Evolutionary conservation across 30 jellyfish, hydroid and myxozoan species (phyloP).

Genomic region (Nemopilema nomurai): DNA sequence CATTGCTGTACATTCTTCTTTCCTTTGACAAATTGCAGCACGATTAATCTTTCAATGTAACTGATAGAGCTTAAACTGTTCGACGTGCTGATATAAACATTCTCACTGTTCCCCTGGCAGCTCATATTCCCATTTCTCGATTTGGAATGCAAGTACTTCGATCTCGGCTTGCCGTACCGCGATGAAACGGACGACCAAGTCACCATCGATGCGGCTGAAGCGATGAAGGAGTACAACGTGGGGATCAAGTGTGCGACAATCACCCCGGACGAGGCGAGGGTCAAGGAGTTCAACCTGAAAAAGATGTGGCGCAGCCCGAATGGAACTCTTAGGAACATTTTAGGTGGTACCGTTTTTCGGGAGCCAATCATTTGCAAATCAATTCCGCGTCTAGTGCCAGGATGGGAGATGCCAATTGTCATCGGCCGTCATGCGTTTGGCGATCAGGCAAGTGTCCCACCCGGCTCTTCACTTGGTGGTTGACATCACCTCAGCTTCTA

Average conservation of each 20-base stretch:
- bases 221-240: conserved; percentile 88
- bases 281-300: conserved; percentile 91
- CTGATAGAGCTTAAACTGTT: no score
- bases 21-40: no score
- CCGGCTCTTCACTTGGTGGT: no score
- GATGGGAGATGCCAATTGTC: conserved; percentile 97
- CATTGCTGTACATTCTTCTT: no score
- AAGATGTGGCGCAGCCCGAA: conserved; percentile 99
- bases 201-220: conserved; percentile 97
- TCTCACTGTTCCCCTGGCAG: no score
- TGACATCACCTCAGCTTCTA: no score
- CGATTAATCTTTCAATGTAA: no score
- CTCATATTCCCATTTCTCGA: conserved; percentile 89
- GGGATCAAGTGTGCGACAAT: conserved; percentile 99
- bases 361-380: conserved; percentile 94
- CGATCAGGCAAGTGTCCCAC: conserved; percentile 83
- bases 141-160: conserved; percentile 89
- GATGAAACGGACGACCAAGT: conserved; percentile 98
- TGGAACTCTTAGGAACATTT: conserved; percentile 93
- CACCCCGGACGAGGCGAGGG: conserved; percentile 99
- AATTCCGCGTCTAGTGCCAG: conserved; percentile 98
- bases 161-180: conserved; percentile 97
- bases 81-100: no score
- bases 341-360: conserved; percentile 99
- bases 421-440: conserved; percentile 99